Evolutionary conservation across 2,888 invertebrate genomes (phyloP).

Genomic region (Cantharis rustica): DNA sequence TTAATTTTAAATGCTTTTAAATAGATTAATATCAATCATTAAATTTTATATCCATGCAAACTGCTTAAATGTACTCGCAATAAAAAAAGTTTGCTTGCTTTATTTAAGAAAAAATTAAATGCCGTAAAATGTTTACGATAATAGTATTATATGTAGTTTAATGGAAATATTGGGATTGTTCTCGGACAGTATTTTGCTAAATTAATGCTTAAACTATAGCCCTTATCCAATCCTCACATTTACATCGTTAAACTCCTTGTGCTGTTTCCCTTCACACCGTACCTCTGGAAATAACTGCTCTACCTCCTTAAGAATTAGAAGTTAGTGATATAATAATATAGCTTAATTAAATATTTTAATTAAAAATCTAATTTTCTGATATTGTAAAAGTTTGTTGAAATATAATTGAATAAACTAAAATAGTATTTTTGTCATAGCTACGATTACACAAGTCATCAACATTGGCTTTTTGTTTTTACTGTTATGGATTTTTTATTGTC

Average conservation of each 20-base stretch:
- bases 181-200: too few relatives aligned
- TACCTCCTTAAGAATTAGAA: too few relatives aligned
- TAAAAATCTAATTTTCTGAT: not conserved
- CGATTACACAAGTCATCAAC: not conserved
- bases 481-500: not conserved
- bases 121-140: not conserved
- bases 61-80: not conserved
- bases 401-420: not conserved
- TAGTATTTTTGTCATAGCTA: not conserved
- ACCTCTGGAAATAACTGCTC: too few relatives aligned
- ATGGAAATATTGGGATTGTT: too few relatives aligned
- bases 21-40: not conserved
- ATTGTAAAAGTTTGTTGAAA: not conserved
- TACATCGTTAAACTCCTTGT: too few relatives aligned
- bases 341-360: not conserved
- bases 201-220: too few relatives aligned
- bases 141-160: not conserved
- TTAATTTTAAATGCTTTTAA: slow-evolving; percentile 15
- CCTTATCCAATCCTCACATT: too few relatives aligned
- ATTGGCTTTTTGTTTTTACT: not conserved
- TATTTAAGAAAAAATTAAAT: not conserved
- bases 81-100: not conserved
- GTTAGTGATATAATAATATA: not conserved
- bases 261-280: too few relatives aligned
- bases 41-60: too few relatives aligned